phyloP scores from a whole-genome alignment of 2,113 vertebrate species.

The Conger conger region DNA sequence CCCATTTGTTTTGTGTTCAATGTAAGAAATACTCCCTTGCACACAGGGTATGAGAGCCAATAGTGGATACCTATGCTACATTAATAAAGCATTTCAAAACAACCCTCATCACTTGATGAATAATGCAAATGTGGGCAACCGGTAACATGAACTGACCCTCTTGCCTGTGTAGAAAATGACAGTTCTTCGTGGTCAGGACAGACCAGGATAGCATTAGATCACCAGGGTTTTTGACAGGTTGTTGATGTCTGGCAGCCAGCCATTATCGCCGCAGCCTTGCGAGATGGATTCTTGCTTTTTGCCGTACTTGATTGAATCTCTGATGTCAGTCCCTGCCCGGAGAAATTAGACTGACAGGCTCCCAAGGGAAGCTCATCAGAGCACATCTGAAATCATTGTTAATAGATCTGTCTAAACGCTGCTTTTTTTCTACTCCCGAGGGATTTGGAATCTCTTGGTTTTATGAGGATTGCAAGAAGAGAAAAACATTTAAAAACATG shows the following conservation, averaged over 20 bases:
- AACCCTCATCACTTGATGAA: constrained; percentile 8
- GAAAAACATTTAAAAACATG: not conserved
- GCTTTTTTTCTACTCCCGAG: not conserved
- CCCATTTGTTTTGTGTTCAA: not conserved
- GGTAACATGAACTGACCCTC: not conserved
- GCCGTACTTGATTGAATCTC: constrained; percentile 21
- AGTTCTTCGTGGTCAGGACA: constrained; percentile 2
- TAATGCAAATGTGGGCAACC: not conserved
- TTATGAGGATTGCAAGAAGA: not conserved
- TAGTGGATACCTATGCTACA: not conserved
- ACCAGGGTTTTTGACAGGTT: constrained; percentile 3
- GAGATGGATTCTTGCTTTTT: constrained; percentile 8
- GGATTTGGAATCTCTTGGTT: not conserved
- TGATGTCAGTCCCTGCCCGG: not conserved
- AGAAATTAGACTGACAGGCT: not conserved
- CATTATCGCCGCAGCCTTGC: not conserved
- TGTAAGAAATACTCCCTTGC: not conserved
- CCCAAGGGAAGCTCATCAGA: not conserved
- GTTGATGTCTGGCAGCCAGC: constrained; percentile 4
- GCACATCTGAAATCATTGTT: constrained; percentile 8
- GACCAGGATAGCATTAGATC: not conserved
- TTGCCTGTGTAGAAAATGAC: constrained; percentile 13
- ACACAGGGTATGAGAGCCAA: not conserved
- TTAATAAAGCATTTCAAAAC: constrained; percentile 13
- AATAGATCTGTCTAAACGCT: constrained; percentile 20